phyloP scores from a whole-genome alignment of 2,797 vertebrate genomes.

The Parauchenoglanis ngamensis region DNA sequence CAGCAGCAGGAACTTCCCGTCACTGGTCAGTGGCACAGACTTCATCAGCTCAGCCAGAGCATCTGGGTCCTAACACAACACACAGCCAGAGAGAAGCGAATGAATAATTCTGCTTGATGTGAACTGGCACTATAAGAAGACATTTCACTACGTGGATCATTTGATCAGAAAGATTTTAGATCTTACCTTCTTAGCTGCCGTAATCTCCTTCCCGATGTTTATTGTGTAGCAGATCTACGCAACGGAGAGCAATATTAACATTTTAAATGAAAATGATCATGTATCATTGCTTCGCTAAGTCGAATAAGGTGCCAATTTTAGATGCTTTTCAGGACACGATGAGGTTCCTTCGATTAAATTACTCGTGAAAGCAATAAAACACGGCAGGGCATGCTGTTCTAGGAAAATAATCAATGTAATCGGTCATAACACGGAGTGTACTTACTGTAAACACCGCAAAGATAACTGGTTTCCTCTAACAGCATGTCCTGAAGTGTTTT shows the following conservation, averaged over 20 bases:
- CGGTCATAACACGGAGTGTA: too few species aligned
- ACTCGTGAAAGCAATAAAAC: not conserved
- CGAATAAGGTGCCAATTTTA: not conserved
- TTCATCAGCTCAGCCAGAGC: slow-evolving; percentile 91
- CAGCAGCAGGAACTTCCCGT: slow-evolving; percentile 92
- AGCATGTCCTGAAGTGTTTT: not conserved
- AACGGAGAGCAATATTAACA: slow-evolving; percentile 18
- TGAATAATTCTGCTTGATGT: not conserved
- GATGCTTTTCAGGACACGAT: not conserved
- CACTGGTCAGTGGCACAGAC: slow-evolving; percentile 89
- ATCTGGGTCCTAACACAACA: slow-evolving; percentile 83
- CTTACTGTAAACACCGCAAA: not conserved
- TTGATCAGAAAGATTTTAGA: not conserved
- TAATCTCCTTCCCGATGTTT: slow-evolving; percentile 91
- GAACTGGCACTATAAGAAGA: not conserved
- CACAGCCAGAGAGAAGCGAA: not conserved
- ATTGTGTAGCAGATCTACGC: slow-evolving; percentile 94
- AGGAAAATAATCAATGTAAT: not conserved
- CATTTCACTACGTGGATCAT: not conserved
- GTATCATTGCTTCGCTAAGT: not conserved
- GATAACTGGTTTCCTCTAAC: not conserved
- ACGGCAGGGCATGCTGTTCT: not conserved
- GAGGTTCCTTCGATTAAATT: not conserved
- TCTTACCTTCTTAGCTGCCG: slow-evolving; percentile 90
- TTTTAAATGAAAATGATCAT: not conserved